These are phyloP conservation scores for Myiagra hebetior DNA, from an alignment of 2,113 vertebrate genomes.

Conservation along the genomic window DNA sequence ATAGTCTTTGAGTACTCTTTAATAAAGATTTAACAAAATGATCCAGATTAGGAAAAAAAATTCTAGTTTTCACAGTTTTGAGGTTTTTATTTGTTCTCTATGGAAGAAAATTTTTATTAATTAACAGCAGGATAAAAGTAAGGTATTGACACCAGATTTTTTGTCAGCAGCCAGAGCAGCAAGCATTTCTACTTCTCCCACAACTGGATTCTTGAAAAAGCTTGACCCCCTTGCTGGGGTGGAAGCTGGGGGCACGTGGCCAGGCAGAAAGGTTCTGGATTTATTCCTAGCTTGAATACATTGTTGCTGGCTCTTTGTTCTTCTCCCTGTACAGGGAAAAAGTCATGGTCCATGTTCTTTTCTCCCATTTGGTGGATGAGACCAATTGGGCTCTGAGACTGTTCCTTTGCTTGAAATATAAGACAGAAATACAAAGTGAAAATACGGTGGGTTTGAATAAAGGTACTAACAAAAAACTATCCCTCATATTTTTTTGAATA, in stretches of 20 bases:
- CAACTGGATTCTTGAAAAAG: background rate
- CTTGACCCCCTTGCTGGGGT: background rate
- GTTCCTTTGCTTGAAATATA: background rate
- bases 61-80: accelerated
- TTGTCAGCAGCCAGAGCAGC: background rate
- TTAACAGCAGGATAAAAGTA: background rate
- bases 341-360: background rate
- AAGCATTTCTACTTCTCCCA: background rate
- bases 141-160: background rate
- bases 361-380: background rate
- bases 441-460: background rate
- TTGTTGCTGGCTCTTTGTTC: background rate
- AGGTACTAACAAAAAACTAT: background rate
- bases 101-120: background rate
- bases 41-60: background rate
- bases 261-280: background rate
- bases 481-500: background rate
- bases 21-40: background rate
- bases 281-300: background rate
- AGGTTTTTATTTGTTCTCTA: background rate
- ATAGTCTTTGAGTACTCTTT: background rate
- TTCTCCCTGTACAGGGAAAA: background rate
- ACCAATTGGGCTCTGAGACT: background rate
- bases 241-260: background rate
- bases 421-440: background rate